These are phyloP conservation scores for Dicentrarchus labrax DNA, from an alignment of 2,113 vertebrate species.

Conservation along the genomic window DNA sequence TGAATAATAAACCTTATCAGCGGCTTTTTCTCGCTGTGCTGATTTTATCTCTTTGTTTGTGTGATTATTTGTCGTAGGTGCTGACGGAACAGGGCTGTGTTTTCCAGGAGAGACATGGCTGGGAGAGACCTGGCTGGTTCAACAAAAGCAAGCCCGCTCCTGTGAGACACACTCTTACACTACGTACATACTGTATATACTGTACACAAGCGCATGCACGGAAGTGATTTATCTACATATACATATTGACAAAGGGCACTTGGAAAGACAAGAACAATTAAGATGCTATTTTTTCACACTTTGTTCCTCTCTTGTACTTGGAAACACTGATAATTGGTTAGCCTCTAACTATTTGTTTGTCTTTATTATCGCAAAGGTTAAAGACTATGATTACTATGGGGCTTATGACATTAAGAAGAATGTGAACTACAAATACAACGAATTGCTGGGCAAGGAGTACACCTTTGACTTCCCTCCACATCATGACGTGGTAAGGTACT, in stretches of 20 bases:
- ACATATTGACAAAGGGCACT: slow-evolving; percentile 14
- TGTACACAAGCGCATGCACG: not conserved
- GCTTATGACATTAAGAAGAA: slow-evolving; percentile 85
- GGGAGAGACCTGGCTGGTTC: slow-evolving; percentile 99
- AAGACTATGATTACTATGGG: slow-evolving; percentile 93
- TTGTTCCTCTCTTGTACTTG: not conserved
- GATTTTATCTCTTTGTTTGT: not conserved
- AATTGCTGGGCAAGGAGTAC: slow-evolving; percentile 89
- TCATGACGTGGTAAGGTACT: slow-evolving; percentile 86
- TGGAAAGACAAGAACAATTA: slow-evolving; percentile 6
- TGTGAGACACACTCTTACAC: slow-evolving; percentile 79
- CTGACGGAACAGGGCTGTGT: slow-evolving; percentile 91
- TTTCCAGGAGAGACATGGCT: slow-evolving; percentile 96
- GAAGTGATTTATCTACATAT: not conserved
- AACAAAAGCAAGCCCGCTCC: slow-evolving; percentile 83
- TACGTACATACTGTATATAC: not conserved
- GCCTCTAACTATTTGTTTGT: slow-evolving; percentile 20
- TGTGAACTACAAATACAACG: slow-evolving; percentile 84
- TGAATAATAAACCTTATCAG: not conserved
- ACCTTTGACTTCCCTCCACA: slow-evolving; percentile 95
- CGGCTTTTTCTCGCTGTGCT: not conserved
- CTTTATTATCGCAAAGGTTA: slow-evolving; percentile 82
- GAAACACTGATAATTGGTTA: slow-evolving; percentile 6
- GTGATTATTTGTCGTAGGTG: slow-evolving; percentile 82
- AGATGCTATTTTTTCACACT: not conserved